Conservation (phyloP, 1,140 invertebrate species). For the Brachionus plicatilis region DNA sequence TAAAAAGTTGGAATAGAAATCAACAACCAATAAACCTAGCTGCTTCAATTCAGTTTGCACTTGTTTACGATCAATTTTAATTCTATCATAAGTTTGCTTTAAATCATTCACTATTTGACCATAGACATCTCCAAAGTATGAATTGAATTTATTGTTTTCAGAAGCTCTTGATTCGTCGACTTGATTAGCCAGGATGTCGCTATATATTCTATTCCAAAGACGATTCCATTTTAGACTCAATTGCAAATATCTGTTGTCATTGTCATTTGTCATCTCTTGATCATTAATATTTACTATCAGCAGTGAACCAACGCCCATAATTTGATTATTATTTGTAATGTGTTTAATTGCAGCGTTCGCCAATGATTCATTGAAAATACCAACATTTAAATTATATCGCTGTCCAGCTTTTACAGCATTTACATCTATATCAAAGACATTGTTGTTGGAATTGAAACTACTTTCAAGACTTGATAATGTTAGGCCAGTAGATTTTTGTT, state of each 20-base stretch:
- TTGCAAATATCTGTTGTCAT: slow-evolving; percentile 2
- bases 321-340: neutral
- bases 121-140: slow-evolving; percentile 31
- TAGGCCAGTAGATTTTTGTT: neutral
- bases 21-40: neutral
- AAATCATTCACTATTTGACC: neutral
- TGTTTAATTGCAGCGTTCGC: neutral
- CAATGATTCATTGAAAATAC: neutral
- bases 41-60: neutral
- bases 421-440: neutral
- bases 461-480: neutral
- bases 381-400: neutral
- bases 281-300: neutral
- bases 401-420: neutral
- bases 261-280: neutral
- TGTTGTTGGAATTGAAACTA: slow-evolving; percentile 12
- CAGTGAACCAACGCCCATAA: neutral
- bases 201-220: slow-evolving; percentile 2
- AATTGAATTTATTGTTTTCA: neutral
- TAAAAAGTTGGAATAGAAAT: neutral
- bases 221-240: slow-evolving; percentile 5
- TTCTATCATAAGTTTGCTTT: neutral
- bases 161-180: neutral
- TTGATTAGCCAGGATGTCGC: neutral
- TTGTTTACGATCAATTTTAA: neutral